Conservation (phyloP, 2,888 invertebrate species). For the Amblyteles armatorius region DNA sequence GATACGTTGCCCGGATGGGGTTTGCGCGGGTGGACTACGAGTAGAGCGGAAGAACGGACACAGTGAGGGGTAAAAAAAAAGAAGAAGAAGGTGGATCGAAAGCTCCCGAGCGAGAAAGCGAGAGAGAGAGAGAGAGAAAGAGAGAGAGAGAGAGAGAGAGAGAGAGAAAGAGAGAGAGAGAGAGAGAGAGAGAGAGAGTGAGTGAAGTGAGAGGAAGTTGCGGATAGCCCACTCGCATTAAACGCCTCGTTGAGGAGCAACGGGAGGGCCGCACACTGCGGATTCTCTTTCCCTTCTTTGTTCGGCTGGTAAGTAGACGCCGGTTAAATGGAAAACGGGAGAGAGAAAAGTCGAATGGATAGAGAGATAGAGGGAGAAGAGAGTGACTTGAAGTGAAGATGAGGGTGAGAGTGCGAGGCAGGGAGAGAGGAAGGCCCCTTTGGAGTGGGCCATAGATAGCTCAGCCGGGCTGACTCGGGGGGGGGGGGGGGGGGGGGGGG, state of each 20-base stretch:
- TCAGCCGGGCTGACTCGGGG: constrained; percentile 42
- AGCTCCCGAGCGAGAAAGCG: constrained; percentile 16
- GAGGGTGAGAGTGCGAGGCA: constrained; percentile 26
- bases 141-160: background rate
- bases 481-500: constrained; percentile 18
- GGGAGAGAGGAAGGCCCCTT: constrained; percentile 32
- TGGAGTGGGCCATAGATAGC: constrained; percentile 62
- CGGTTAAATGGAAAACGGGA: constrained; percentile 52
- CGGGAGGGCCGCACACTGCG: constrained; percentile 57
- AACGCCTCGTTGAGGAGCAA: constrained; percentile 65
- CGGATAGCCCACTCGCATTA: constrained; percentile 66
- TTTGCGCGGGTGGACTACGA: constrained; percentile 4
- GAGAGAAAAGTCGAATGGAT: constrained; percentile 13
- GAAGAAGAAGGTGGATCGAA: constrained; percentile 23
- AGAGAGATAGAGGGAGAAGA: constrained; percentile 23
- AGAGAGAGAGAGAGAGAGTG: background rate
- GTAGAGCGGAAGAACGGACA: constrained; percentile 29
- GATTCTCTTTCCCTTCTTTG: constrained; percentile 61
- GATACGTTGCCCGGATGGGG: background rate
- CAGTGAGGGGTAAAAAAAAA: constrained; percentile 19
- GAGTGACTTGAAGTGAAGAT: constrained; percentile 40
- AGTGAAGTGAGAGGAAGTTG: constrained; percentile 50
- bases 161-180: constrained; percentile 8
- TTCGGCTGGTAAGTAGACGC: constrained; percentile 57
- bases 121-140: background rate